Conservation (phyloP, 2,113 vertebrate species). For the Oreotrochilus melanogaster region DNA sequence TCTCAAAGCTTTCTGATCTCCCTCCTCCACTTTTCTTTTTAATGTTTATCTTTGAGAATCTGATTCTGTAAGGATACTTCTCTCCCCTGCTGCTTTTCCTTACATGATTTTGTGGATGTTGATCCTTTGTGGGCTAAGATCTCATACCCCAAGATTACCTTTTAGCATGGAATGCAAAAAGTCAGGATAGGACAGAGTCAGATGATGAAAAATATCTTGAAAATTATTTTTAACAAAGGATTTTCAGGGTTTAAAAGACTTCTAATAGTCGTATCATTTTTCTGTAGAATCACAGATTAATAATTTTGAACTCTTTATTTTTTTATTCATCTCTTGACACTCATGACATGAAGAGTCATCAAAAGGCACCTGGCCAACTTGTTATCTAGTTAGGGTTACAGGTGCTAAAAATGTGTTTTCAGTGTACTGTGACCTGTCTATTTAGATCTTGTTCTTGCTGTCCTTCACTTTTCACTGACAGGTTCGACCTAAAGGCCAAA, state of each 20-base stretch:
- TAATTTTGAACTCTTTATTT: background rate
- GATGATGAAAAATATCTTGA: background rate
- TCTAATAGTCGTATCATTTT: background rate
- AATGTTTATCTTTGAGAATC: conserved; percentile 13
- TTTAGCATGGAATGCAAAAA: background rate
- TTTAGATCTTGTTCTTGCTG: background rate
- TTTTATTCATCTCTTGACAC: background rate
- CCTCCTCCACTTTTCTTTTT: background rate
- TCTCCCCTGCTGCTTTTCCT: background rate
- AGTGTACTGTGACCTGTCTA: background rate
- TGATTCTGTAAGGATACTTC: background rate
- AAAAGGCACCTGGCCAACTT: background rate
- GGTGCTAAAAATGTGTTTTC: background rate
- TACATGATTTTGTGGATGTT: background rate
- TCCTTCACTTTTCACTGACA: background rate
- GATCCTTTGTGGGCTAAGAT: background rate
- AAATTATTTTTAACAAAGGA: background rate
- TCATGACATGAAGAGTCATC: background rate
- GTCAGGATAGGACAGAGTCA: background rate
- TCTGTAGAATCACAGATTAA: background rate
- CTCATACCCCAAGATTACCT: background rate
- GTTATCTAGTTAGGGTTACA: background rate
- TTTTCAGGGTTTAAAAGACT: background rate
- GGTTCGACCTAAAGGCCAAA: background rate
- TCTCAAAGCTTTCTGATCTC: background rate